phyloP scores from a whole-genome alignment of 2,888 invertebrate species.

The Perithous albicinctus region DNA sequence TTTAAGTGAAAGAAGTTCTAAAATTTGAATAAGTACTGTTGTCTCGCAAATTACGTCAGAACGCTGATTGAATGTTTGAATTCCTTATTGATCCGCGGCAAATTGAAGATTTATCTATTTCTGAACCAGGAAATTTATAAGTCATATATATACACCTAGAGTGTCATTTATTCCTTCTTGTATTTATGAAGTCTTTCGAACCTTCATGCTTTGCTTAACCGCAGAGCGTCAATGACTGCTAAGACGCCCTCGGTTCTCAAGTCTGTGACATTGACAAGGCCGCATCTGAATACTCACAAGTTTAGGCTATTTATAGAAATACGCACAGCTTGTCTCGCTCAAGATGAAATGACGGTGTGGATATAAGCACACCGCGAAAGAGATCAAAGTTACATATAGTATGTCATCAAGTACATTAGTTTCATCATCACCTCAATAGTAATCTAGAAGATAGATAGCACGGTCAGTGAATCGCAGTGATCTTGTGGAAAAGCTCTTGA shows the following conservation, averaged over 20 bases:
- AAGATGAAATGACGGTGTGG: conserved; percentile 20
- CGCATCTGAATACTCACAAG: conserved; percentile 49
- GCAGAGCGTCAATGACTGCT: conserved; percentile 13
- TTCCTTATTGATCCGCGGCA: no score
- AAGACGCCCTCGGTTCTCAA: conserved; percentile 32
- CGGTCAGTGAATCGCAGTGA: neutral
- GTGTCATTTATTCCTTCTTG: neutral
- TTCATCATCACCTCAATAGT: neutral
- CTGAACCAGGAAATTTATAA: neutral
- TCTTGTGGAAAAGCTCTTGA: neutral
- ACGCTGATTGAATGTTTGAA: no score
- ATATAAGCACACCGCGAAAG: neutral
- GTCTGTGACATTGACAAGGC: conserved; percentile 63
- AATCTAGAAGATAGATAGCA: neutral
- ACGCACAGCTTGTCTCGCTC: conserved; percentile 30
- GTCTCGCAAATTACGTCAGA: no score
- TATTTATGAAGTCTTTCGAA: neutral
- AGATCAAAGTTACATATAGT: conserved; percentile 38
- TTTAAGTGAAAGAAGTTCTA: no score
- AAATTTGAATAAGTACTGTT: no score
- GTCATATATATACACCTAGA: neutral
- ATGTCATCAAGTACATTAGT: neutral
- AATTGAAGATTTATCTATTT: neutral
- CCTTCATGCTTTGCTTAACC: neutral
- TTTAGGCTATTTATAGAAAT: conserved; percentile 53